Base-by-base conservation (phyloP, 2,888 invertebrate species). In the Tanypteryx hageni region DNA sequence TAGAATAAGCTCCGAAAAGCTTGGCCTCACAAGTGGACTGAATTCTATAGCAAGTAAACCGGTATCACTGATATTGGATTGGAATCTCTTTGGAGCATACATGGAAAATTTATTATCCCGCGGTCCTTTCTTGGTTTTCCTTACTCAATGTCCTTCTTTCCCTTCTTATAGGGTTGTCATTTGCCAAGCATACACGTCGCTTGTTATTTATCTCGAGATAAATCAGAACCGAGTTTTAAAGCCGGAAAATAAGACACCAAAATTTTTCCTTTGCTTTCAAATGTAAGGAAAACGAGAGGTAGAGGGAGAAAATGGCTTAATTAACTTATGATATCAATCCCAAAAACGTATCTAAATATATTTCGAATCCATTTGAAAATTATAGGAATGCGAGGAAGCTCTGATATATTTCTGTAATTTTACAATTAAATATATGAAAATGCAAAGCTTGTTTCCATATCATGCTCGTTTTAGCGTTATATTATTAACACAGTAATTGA, bases 11-110 rank as follows among this genome's bases (percentile, higher is more conserved):
- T 76, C 76, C 76, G 76, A 76, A 76, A 27, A 27, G 76, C 76
- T 76, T n/a, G 76, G 22, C 76, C 76, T 76, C 76, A 76, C 76
- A 27, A 76, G 76, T 76, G 76, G 76, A 76, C 22, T 76, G 76
- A 22, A 76, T 76, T 27, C 27, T 27, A 18, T 27, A 76, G 76
- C n/a, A 76, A 76, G 76, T 76, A 76, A 22, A 76, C 76, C 76
- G 22, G 76, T 22, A 76, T 76, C 76, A 22, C 76, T 76, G 76
- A 76, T 76, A 22, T 76, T 22, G 76, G 76, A 76, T 76, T 76
- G 27, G 76, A 76, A 22, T 76, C 76, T 76, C 76, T 76, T 76
- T 76, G 76, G 76, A 76, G 27, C 76, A 27, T 76, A 76, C 27
- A 76, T 22, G 22, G 27, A 27, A 22, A 76, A 76, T 76, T 22